Conservation (phyloP, 2,797 vertebrate genomes). For the Brachyalestes nurse region DNA sequence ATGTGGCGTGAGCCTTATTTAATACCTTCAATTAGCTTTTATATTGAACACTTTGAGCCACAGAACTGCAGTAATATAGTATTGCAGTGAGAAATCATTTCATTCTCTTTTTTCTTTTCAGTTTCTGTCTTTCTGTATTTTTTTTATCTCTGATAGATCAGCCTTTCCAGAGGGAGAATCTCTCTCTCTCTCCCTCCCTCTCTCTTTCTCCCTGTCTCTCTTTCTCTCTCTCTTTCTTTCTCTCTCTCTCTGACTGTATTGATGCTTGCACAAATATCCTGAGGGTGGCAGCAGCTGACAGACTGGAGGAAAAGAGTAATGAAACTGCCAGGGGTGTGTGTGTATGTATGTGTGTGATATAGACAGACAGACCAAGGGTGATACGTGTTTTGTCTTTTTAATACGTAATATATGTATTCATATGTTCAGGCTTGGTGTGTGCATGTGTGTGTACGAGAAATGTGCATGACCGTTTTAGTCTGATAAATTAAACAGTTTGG, state of each 20-base stretch:
- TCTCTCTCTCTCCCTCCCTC: neutral
- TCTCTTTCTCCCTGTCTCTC: neutral
- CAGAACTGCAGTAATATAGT: neutral
- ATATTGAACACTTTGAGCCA: too few species aligned
- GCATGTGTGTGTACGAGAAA: too few species aligned
- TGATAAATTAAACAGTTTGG: conserved; percentile 50
- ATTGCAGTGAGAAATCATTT: neutral
- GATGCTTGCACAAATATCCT: conserved; percentile 36
- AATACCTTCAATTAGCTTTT: neutral
- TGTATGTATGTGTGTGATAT: neutral
- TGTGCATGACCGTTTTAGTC: too few species aligned
- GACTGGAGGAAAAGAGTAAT: conserved; percentile 21
- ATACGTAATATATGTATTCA: too few species aligned
- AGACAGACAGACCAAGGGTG: too few species aligned
- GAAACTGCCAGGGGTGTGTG: neutral
- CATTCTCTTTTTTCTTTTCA: neutral
- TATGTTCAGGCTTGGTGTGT: too few species aligned
- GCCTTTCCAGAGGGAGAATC: too few species aligned
- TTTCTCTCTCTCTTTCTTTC: too few species aligned
- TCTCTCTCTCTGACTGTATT: too few species aligned
- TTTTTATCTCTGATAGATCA: neutral
- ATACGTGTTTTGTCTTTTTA: too few species aligned
- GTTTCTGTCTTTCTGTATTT: neutral
- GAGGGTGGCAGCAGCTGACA: conserved; percentile 54
- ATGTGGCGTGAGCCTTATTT: neutral